A percentile compares a stretch with the other conserved stretches of the same genome.
Evolutionary conservation across 2,888 invertebrate species (phyloP).

Genomic region (Drosophila meridiana): DNA sequence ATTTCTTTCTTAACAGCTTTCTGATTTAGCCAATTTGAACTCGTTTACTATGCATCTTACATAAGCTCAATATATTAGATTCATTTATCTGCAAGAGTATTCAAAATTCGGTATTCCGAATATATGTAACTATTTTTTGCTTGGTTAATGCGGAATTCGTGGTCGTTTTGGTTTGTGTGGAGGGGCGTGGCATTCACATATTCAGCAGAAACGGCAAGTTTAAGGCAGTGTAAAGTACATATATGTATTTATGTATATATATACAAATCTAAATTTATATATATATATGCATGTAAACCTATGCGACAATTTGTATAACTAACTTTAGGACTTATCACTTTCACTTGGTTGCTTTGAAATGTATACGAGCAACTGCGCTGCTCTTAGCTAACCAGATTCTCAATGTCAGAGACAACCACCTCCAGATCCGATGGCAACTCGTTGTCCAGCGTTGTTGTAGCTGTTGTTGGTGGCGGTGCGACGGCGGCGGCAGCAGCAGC

Average conservation of each 20-base stretch:
- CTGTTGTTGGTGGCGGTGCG: constrained; percentile 21
- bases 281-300: constrained; percentile 67
- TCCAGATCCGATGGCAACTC: constrained; percentile 84
- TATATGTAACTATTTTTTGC: not conserved
- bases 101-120: constrained; percentile 2
- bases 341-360: constrained; percentile 75
- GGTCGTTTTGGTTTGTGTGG: constrained; percentile 21
- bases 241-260: constrained; percentile 59
- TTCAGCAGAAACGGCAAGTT: constrained; percentile 82
- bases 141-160: constrained; percentile 10
- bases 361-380: constrained; percentile 35
- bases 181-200: constrained; percentile 76
- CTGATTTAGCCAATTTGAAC: not conserved
- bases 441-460: constrained; percentile 54
- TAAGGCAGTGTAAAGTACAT: constrained; percentile 79
- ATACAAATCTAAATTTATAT: constrained; percentile 54
- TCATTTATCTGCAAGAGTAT: not conserved
- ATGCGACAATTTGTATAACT: constrained; percentile 79
- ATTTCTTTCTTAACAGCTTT: not conserved
- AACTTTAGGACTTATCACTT: constrained; percentile 81
- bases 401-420: constrained; percentile 84
- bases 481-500: not conserved
- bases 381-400: constrained; percentile 85
- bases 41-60: not conserved
- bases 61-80: not conserved